Conservation (phyloP, 2,797 vertebrate species). For the Aphelocoma californica region DNA sequence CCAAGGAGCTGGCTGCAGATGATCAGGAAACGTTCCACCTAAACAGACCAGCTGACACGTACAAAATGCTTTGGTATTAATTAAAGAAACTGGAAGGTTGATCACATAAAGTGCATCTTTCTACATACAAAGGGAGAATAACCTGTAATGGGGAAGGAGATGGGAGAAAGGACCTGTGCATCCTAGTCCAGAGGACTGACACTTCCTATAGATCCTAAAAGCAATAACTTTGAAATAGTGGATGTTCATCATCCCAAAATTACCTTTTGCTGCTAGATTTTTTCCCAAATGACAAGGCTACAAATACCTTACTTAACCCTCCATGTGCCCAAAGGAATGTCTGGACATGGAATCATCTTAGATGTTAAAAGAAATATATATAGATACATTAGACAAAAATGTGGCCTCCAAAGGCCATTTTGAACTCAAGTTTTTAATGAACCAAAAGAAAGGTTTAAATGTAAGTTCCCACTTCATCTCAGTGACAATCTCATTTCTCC, state of each 20-base stretch:
- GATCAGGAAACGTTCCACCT: background rate
- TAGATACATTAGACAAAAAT: background rate
- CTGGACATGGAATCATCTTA: background rate
- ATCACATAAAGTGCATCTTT: background rate
- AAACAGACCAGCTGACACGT: accelerated
- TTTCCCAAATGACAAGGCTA: background rate
- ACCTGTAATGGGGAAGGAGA: background rate
- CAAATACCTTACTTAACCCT: background rate
- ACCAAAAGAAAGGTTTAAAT: background rate
- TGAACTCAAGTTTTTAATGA: background rate
- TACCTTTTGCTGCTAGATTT: background rate
- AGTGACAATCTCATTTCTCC: background rate
- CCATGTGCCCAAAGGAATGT: background rate
- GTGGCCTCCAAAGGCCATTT: background rate
- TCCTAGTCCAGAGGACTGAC: background rate
- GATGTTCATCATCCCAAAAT: background rate
- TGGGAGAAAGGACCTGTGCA: background rate
- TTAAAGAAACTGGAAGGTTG: background rate
- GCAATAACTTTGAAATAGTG: background rate
- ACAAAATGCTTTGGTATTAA: background rate
- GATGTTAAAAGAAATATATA: background rate
- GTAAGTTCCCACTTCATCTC: background rate
- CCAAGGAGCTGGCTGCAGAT: background rate
- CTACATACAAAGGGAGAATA: background rate
- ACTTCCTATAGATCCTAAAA: background rate